Evolutionary conservation across 2,797 vertebrate genomes (phyloP).

Genomic region (Lepidocolaptes lacrymiger): DNA sequence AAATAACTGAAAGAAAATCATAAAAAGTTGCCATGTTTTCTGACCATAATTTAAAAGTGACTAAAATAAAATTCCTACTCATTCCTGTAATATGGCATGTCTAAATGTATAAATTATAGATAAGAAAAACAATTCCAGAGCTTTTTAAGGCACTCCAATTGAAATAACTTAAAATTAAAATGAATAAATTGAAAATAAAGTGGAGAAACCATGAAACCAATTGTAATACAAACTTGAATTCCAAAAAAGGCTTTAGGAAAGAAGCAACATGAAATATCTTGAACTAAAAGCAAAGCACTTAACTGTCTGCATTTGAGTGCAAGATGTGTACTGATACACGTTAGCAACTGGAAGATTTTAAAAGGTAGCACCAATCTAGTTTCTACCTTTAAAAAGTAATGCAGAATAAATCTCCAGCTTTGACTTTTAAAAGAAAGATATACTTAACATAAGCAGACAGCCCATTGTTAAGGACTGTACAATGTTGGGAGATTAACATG

Average conservation of each 20-base stretch:
- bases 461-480: neutral
- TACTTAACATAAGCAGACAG: neutral
- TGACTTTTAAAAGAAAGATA: neutral
- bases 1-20: neutral
- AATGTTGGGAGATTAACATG: rapidly evolving
- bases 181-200: neutral
- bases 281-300: neutral
- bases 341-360: neutral
- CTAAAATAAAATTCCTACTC: neutral
- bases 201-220: neutral
- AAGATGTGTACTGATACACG: rapidly evolving
- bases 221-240: neutral
- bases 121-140: neutral
- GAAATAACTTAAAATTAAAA: neutral
- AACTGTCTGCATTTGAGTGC: neutral
- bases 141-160: neutral
- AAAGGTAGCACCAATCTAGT: neutral
- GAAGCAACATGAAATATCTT: neutral
- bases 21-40: neutral
- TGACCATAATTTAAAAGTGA: neutral
- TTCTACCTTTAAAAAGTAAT: neutral
- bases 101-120: neutral
- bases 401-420: neutral
- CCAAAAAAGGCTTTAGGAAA: neutral
- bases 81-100: neutral